Evolutionary conservation across 2,113 vertebrate genomes (phyloP).

Genomic region (Eubucco bourcierii): DNA sequence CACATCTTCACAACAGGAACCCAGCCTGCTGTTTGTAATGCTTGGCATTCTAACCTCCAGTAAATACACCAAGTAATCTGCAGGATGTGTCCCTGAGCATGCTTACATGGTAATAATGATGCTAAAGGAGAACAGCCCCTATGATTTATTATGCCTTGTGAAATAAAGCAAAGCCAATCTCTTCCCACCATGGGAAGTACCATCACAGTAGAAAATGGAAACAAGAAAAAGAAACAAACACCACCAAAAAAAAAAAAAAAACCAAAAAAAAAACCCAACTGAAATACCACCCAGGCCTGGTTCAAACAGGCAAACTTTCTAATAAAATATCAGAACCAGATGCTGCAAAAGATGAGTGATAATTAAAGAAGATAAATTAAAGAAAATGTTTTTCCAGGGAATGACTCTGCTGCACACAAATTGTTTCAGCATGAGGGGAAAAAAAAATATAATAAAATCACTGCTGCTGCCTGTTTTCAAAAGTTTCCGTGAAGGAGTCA

Average conservation of each 20-base stretch:
- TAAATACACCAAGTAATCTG: conserved; percentile 59
- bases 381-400: conserved; percentile 76
- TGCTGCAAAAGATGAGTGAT: conserved; percentile 78
- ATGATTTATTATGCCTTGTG: conserved; percentile 77
- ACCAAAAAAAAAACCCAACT: neutral
- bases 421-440: conserved; percentile 74
- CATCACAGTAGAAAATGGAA: conserved; percentile 71
- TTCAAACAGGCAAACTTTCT: conserved; percentile 74
- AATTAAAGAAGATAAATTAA: conserved; percentile 83
- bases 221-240: neutral
- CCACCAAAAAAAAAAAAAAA: too few species aligned
- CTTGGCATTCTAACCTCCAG: conserved; percentile 67
- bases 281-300: conserved; percentile 60
- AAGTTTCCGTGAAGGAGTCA: conserved; percentile 74
- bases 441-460: conserved; percentile 60
- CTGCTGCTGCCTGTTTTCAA: conserved; percentile 64
- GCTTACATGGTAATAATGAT: conserved; percentile 64
- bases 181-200: conserved; percentile 72
- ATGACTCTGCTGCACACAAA: conserved; percentile 69
- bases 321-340: conserved; percentile 82
- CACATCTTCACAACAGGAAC: conserved; percentile 42
- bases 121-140: conserved; percentile 41
- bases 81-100: conserved; percentile 57
- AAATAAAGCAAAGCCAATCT: conserved; percentile 66
- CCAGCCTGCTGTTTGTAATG: conserved; percentile 44